Base-by-base conservation (phyloP, 2,888 invertebrate species). In the Parnassius mnemosyne region DNA sequence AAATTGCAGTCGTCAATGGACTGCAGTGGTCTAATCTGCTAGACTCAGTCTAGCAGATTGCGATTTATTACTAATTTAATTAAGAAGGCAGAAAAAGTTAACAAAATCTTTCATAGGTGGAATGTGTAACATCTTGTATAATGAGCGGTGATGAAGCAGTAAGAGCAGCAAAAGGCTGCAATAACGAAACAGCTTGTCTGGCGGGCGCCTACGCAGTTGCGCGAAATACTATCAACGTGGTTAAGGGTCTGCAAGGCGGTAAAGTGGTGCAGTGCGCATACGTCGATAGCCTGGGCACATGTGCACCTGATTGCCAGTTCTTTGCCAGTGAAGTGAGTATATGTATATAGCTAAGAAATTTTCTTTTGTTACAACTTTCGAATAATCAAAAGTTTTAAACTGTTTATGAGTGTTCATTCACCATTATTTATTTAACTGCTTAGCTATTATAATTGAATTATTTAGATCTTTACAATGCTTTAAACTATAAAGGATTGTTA, bases 151-250 rank as follows among this genome's bases (percentile, higher is more conserved):
- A 74, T 11, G 86, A 87, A 47, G 78, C 82, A 0, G 86, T 89
- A 0, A 80, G 82, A 61, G 75, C 77, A 0, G 81, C 88, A 0
- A 87, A 87, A 49, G 80, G 85, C 0, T 76, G 80, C 43, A 56
- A 42, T n/a, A 67, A 70, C 0, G 86, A 80, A 16, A 85, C 86
- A 0, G 77, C 90, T 0, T 84, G 85, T 60, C 72, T 90, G 1
- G 81, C 90, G 13, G 89, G 90, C 12, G 89, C 90, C 9, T 90
- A 83, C 70, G 83, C 89, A 0, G 78, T 89, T 10, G 89, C 90
- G 0, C 80, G 90, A 1, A 87, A 75, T 53, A 76, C 84, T 9
- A 78, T 89, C 66, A 89, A 87, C 74, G 88, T 89, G 34, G 81
- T 88, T 7, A 85, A 85, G 51, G 89, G 84, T 0, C 71, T 90